Conservation (phyloP, 2,888 invertebrate genomes). For the Eustalomyia histrio region DNA sequence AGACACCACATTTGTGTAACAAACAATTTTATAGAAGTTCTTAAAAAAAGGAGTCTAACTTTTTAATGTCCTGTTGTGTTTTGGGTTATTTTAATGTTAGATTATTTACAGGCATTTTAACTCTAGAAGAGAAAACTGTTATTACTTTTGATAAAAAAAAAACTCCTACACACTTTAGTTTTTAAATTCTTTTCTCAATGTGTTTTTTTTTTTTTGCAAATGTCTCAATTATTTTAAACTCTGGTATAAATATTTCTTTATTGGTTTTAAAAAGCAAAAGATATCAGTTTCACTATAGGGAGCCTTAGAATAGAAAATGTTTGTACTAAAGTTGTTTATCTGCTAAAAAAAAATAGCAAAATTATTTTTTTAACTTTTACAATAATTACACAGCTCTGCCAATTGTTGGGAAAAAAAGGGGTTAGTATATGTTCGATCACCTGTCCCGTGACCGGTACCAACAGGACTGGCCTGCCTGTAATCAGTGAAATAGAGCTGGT, state of each 20-base stretch:
- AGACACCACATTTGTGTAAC: conserved; percentile 27
- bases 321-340: background rate
- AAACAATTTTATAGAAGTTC: background rate
- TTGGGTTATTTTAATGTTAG: conserved; percentile 19
- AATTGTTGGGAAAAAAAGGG: too few species aligned
- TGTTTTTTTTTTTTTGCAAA: conserved; percentile 35
- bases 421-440: too few species aligned
- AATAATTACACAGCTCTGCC: too few species aligned
- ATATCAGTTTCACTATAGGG: conserved; percentile 27
- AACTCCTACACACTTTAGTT: background rate
- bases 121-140: conserved; percentile 8
- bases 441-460: too few species aligned
- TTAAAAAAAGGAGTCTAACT: background rate
- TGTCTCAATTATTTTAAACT: conserved; percentile 50
- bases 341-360: too few species aligned
- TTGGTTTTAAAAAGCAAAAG: conserved; percentile 4
- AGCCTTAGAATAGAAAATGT: background rate
- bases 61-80: conserved; percentile 53
- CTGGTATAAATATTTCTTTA: conserved; percentile 41
- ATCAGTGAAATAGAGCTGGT: too few species aligned
- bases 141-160: conserved; percentile 16
- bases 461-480: too few species aligned
- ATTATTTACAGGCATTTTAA: conserved; percentile 43
- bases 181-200: background rate
- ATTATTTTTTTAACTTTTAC: too few species aligned